Evolutionary conservation across 2,113 vertebrate species (phyloP), one percentile per base, ranked within the genome.

Genomic region (Pyrgilauda ruficollis): DNA sequence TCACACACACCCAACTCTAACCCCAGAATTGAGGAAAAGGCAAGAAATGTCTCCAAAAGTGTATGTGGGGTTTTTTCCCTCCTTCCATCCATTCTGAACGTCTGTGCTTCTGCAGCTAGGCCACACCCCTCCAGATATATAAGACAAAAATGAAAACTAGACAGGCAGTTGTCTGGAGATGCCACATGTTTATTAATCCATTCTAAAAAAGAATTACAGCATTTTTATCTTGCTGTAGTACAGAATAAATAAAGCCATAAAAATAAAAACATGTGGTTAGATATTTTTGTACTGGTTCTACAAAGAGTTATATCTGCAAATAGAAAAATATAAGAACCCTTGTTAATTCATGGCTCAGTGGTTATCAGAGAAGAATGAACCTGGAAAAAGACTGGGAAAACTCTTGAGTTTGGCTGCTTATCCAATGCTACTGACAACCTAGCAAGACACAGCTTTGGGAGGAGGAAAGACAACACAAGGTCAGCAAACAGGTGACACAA

Each of bases 341-440:
- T 82, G 37, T 84, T 84, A 81, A 44, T 84, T 96, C 91, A 90
- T 95, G 96, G 97, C 97, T 97, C 97, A 97, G 97, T 97, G 96
- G 93, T 96, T 96, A 96, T 94, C 92, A 50, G 62, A 78, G 47
- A 90, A 81, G 58, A 64, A 81, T 28, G 49, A 94, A 94, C 89
- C 69, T 83, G 73, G 84, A 80, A 84, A 69, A 89, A 93, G 74
- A 43, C 20, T 21, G n/a, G 94, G 76, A 85, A 63, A 90, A 47
- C 35, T 53, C 84, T 63, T 10, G 69, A 49, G 30, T 62, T 37
- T 39, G 26, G 35, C n/a, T 63, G 22, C 26, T 55, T 78, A 18
- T 18, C 58, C 4, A 5, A 12, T 11, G 15, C 56, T 52, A 20
- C 58, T 52, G n/a, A 1, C 24, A 15, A 3, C 31, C 44, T 8